Conservation (phyloP, 1,140 invertebrate species). For the Ceratitis capitata region DNA sequence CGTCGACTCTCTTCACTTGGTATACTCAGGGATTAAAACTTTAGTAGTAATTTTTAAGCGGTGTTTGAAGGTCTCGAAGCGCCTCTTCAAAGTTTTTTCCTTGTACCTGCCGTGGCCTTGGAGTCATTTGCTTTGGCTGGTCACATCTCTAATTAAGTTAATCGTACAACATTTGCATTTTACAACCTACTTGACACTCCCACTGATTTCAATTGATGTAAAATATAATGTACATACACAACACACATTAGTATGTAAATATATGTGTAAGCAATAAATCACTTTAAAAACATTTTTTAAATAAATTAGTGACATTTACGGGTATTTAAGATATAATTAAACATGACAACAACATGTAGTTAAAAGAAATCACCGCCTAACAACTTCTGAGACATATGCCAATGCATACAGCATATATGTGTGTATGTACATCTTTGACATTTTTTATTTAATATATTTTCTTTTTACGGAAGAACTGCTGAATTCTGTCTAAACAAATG, state of each 20-base stretch:
- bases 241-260: background rate
- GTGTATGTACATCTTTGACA: too few relatives aligned
- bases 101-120: too few relatives aligned
- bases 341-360: background rate
- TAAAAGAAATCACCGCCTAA: background rate
- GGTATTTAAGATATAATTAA: background rate
- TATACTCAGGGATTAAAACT: too few relatives aligned
- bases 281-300: conserved; percentile 1
- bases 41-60: too few relatives aligned
- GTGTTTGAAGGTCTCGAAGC: too few relatives aligned
- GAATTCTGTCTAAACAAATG: background rate
- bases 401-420: background rate
- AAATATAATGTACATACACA: background rate
- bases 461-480: background rate
- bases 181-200: background rate
- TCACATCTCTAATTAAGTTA: background rate
- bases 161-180: background rate
- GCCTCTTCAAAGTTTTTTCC: too few relatives aligned
- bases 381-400: background rate
- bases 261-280: background rate
- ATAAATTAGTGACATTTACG: background rate
- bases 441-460: background rate
- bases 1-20: too few relatives aligned
- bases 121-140: background rate
- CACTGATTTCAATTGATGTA: too few relatives aligned